Evolutionary conservation across 30 jellyfish, hydroid and myxozoan genomes (phyloP).

Genomic region (Calvadosia cruxmelitensis): DNA sequence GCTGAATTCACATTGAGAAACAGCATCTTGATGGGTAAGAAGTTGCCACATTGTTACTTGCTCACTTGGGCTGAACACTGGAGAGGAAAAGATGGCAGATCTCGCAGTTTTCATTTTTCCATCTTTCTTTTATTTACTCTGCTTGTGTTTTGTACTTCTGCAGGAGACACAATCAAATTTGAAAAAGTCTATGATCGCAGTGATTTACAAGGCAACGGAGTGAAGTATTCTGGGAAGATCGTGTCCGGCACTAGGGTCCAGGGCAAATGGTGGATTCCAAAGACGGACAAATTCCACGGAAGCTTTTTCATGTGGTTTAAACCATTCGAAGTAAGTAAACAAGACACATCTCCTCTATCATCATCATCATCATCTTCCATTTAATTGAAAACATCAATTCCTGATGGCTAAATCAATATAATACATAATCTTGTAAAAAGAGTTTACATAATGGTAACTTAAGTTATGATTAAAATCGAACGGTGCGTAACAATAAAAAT

Average conservation of each 20-base stretch:
- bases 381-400: too few species aligned
- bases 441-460: too few species aligned
- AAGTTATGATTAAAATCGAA: too few species aligned
- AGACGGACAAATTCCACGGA: slow-evolving; percentile 61
- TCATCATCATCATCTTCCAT: too few species aligned
- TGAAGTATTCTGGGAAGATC: slow-evolving; percentile 67
- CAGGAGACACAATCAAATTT: slow-evolving; percentile 74
- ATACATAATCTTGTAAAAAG: too few species aligned
- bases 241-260: slow-evolving; percentile 56
- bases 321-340: slow-evolving; percentile 76
- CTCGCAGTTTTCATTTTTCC: too few species aligned
- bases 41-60: too few species aligned
- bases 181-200: slow-evolving; percentile 41
- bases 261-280: slow-evolving; percentile 97
- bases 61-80: too few species aligned
- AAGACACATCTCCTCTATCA: too few species aligned
- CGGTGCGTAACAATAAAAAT: too few species aligned
- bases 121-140: too few species aligned
- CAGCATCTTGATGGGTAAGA: slow-evolving; percentile 57
- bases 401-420: too few species aligned
- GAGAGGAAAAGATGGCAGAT: neutral
- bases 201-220: slow-evolving; percentile 5
- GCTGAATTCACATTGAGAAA: slow-evolving; percentile 54
- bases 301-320: slow-evolving; percentile 85
- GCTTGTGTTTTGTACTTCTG: neutral